Evolutionary conservation across 2,888 invertebrate genomes (phyloP).

Genomic region (Andrena haemorrhoa): DNA sequence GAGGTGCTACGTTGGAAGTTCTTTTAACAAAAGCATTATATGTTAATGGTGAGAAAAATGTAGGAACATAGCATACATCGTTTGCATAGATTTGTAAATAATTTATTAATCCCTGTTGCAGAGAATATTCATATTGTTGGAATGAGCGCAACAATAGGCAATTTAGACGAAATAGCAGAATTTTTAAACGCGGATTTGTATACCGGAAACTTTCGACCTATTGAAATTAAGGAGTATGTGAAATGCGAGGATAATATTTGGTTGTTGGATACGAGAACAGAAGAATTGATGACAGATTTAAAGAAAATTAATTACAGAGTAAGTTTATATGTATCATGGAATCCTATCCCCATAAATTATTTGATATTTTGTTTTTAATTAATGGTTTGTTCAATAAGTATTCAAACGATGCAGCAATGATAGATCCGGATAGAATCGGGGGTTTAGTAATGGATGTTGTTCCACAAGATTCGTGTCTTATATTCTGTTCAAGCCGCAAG

Average conservation of each 20-base stretch:
- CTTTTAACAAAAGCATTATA: slow-evolving; percentile 92
- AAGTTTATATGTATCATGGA: slow-evolving; percentile 62
- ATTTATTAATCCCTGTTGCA: slow-evolving; percentile 75
- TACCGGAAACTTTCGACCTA: slow-evolving; percentile 94
- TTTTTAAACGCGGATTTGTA: slow-evolving; percentile 94
- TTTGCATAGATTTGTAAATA: slow-evolving; percentile 28
- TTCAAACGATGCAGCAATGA: slow-evolving; percentile 86
- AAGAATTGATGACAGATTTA: slow-evolving; percentile 86
- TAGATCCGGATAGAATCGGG: slow-evolving; percentile 93
- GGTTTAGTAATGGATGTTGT: slow-evolving; percentile 93
- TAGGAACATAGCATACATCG: slow-evolving; percentile 37
- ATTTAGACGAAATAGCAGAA: slow-evolving; percentile 91
- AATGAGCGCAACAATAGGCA: slow-evolving; percentile 99
- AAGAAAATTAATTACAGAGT: slow-evolving; percentile 86
- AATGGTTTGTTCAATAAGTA: slow-evolving; percentile 85
- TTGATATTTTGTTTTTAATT: background rate
- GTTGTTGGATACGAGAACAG: slow-evolving; percentile 86
- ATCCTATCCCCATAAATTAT: too few relatives aligned
- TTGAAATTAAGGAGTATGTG: slow-evolving; percentile 93
- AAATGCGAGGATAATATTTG: slow-evolving; percentile 90
- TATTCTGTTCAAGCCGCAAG: slow-evolving; percentile 97
- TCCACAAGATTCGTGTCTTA: slow-evolving; percentile 92
- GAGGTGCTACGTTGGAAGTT: slow-evolving; percentile 95
- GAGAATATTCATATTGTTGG: slow-evolving; percentile 94
- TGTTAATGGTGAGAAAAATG: slow-evolving; percentile 87